Percentiles rank a stretch among this genome's conserved stretches.
Conservation (phyloP, 1,140 invertebrate genomes). For the Sitobion miscanthi region DNA sequence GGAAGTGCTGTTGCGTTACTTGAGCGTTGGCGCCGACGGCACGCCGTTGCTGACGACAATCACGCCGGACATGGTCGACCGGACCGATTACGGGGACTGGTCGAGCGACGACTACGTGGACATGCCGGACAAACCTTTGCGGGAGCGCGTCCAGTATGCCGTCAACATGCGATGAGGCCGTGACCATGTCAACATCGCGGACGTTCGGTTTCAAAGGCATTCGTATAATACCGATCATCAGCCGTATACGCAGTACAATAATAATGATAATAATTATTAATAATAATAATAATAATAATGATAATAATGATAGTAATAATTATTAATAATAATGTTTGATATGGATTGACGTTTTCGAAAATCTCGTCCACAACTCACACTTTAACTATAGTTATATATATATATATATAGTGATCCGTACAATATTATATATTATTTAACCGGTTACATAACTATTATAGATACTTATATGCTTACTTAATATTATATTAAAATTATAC, state of each 20-base stretch:
- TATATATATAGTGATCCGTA: not conserved
- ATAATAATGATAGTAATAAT: not conserved
- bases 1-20: slow-evolving; percentile 67
- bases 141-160: too few relatives aligned
- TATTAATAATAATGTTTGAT: not conserved
- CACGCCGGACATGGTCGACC: slow-evolving; percentile 60
- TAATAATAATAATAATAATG: not conserved
- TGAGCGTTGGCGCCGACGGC: slow-evolving; percentile 68
- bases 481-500: too few relatives aligned
- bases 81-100: not conserved
- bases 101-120: slow-evolving; percentile 26
- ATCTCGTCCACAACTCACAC: too few relatives aligned
- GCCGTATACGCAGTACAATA: too few relatives aligned
- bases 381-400: not conserved
- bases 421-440: not conserved
- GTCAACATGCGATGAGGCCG: not conserved
- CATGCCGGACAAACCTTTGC: not conserved
- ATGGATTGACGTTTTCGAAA: not conserved
- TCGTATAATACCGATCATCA: not conserved
- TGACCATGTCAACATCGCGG: too few relatives aligned
- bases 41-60: slow-evolving; percentile 68
- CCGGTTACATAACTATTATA: not conserved
- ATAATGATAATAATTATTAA: not conserved
- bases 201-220: not conserved
- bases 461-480: too few relatives aligned